Evolutionary conservation across 2,797 vertebrate genomes (phyloP), one percentile per base, ranked within the genome.

Genomic region (Octomys mimax): DNA sequence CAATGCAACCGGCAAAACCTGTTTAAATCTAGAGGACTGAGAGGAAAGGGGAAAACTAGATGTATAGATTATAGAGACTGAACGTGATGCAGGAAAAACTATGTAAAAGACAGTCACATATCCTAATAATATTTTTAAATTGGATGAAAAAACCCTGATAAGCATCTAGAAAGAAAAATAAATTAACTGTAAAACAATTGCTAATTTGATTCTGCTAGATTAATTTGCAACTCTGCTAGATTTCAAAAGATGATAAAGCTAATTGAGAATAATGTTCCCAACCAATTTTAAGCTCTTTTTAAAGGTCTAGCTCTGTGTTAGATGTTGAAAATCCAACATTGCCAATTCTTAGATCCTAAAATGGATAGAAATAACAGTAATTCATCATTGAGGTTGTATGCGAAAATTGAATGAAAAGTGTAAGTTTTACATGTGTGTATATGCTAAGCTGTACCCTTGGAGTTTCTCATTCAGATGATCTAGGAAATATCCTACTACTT

Each of bases 191-290:
- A 42, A 66, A 62, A 9, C 26, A 61, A 54, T 64, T 57, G 66
- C 36, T 21, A 80, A 88, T 36, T 59, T 94, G 24, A 36, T 12
- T 31, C 31, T 11, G 33, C 39, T 52, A 79, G 59, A 86, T 61
- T 84, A 88, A 68, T 57, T 79, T 85, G 11, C 26, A 79, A 62
- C 31, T 57, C 54, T 57, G 73, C 19, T 87, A 33, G 52, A 89
- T 89, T 95, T 86, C 62, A 94, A 86, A 88, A 10, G 2, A 68
- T n/a, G n/a, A 59, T 78, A 42, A 92, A 89, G 36, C 13, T 75
- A 62, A 22, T 91, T 52, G 79, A 66, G 39, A 85, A 31, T 31
- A 59, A 13, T 4, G 66, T 57, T 90, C 2, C 64, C 61, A 68
- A 52, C 19, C 85, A 70, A 31, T 54, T 24, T 9, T 19, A 62